Evolutionary conservation across 1,140 invertebrate genomes (phyloP).

Genomic region (Drosophila ambigua): DNA sequence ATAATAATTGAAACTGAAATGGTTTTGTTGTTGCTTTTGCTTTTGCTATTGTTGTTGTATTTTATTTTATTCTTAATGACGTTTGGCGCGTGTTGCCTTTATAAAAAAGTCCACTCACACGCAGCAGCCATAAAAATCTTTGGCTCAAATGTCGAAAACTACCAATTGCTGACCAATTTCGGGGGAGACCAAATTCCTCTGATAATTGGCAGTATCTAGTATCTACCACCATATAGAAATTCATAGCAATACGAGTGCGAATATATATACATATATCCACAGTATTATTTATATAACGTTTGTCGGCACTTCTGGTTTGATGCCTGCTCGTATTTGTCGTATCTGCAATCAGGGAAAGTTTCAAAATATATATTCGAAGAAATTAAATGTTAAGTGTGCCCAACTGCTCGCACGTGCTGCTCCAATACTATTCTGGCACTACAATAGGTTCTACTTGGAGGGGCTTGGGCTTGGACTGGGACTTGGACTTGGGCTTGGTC

Average conservation of each 20-base stretch:
- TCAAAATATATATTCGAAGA: too few relatives aligned
- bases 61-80: constrained; percentile 28
- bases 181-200: constrained; percentile 21
- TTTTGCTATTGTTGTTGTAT: background rate
- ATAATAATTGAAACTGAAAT: constrained; percentile 55
- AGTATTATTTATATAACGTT: too few relatives aligned
- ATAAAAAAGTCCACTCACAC: constrained; percentile 31
- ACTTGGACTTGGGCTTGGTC: too few relatives aligned
- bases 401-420: too few relatives aligned
- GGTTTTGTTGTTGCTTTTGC: constrained; percentile 3
- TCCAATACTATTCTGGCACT: too few relatives aligned
- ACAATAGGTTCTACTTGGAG: background rate
- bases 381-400: too few relatives aligned
- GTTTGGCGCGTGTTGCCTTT: constrained; percentile 48
- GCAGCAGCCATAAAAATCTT: constrained; percentile 50
- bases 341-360: too few relatives aligned
- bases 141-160: constrained; percentile 54
- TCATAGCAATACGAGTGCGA: background rate
- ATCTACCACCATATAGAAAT: constrained; percentile 16
- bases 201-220: constrained; percentile 8
- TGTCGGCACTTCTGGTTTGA: too few relatives aligned
- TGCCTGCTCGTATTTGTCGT: too few relatives aligned
- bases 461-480: too few relatives aligned
- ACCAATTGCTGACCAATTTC: constrained; percentile 61
- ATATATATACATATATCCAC: too few relatives aligned